These are phyloP conservation scores for Belonocnema kinseyi DNA, from an alignment of 1,140 invertebrate species.

Conservation along the genomic window DNA sequence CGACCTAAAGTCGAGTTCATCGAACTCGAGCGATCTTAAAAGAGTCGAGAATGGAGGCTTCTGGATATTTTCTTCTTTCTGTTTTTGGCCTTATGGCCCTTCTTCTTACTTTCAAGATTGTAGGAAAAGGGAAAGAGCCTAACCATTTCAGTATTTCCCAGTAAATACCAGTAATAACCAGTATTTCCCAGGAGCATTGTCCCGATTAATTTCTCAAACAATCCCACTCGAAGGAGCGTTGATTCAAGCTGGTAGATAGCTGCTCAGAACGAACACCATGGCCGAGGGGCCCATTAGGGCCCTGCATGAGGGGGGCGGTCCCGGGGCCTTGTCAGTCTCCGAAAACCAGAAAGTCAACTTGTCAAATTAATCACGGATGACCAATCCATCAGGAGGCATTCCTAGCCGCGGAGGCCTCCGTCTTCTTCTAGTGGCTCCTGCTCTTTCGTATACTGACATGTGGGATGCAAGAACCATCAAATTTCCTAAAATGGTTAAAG, in stretches of 20 bases:
- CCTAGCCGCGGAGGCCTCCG: slow-evolving; percentile 63
- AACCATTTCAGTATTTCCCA: slow-evolving; percentile 44
- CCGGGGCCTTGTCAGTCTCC: slow-evolving; percentile 68
- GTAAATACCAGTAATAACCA: too few species aligned
- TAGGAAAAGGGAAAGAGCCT: slow-evolving; percentile 32
- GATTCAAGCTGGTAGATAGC: slow-evolving; percentile 58
- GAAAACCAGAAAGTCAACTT: slow-evolving; percentile 77
- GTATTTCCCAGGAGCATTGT: slow-evolving; percentile 36
- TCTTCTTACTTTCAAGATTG: not conserved
- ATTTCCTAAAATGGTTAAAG: too few species aligned
- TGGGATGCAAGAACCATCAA: too few species aligned
- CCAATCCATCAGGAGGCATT: slow-evolving; percentile 76
- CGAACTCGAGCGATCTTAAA: not conserved
- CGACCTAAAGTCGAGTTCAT: not conserved
- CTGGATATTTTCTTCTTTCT: slow-evolving; percentile 13
- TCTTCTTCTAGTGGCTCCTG: slow-evolving; percentile 46
- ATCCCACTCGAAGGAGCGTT: slow-evolving; percentile 55
- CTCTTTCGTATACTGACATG: slow-evolving; percentile 18
- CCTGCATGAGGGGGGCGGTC: slow-evolving; percentile 58
- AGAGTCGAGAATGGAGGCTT: not conserved
- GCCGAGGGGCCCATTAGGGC: slow-evolving; percentile 59
- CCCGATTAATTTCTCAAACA: slow-evolving; percentile 72
- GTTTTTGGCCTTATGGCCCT: not conserved
- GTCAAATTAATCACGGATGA: slow-evolving; percentile 77
- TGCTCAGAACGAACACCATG: slow-evolving; percentile 49